These are phyloP conservation scores for Pachliopta kotzebuea DNA, from an alignment of 2,888 invertebrate genomes.

Conservation along the genomic window DNA sequence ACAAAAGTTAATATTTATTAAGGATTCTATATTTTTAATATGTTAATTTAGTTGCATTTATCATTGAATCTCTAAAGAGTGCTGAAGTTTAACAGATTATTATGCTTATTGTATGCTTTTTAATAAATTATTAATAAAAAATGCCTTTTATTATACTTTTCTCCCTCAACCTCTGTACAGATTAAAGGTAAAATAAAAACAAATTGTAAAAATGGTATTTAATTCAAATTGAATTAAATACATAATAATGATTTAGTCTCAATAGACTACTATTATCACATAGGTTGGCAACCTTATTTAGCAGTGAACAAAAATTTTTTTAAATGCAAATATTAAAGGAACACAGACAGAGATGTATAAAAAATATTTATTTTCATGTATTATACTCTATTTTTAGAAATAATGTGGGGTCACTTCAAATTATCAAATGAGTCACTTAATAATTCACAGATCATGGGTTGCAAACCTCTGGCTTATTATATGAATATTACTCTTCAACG, in stretches of 20 bases:
- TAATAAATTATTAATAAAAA: not conserved
- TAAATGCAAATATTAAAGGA: too few relatives aligned
- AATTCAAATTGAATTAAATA: conserved; percentile 44
- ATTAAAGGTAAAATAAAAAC: not conserved
- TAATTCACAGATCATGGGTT: too few relatives aligned
- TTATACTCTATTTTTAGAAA: too few relatives aligned
- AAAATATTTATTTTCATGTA: too few relatives aligned
- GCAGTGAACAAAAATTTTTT: too few relatives aligned
- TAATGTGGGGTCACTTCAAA: too few relatives aligned
- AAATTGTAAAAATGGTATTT: conserved; percentile 26
- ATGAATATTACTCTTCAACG: conserved; percentile 49
- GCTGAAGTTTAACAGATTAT: not conserved
- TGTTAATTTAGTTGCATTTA: not conserved
- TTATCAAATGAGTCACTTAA: too few relatives aligned
- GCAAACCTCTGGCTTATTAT: not conserved
- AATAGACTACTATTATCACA: conserved; percentile 33
- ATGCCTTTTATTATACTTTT: too few relatives aligned
- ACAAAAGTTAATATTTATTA: too few relatives aligned
- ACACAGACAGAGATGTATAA: too few relatives aligned
- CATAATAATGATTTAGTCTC: conserved; percentile 47
- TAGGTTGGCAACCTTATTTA: too few relatives aligned
- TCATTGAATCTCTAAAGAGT: not conserved
- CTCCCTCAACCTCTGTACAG: too few relatives aligned
- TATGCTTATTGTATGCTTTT: conserved; percentile 1
- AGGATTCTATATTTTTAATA: not conserved